phyloP scores from a whole-genome alignment of 1,140 invertebrate genomes.

The Phocides pigmalion region DNA sequence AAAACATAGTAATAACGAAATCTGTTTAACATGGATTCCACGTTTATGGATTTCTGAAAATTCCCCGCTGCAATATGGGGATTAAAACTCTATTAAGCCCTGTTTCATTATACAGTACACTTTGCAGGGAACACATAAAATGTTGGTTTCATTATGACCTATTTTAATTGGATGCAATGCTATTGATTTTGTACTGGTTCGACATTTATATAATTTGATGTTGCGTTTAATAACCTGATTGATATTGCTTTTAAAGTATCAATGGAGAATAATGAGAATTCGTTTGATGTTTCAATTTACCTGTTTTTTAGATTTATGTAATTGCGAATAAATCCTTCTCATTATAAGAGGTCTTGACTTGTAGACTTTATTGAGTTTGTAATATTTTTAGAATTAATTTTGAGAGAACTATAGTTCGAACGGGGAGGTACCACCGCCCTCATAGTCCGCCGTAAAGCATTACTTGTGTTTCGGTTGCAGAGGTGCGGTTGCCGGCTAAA shows the following conservation, averaged over 20 bases:
- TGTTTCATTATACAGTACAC: constrained; percentile 25
- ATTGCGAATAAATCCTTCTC: no score
- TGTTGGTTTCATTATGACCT: constrained; percentile 22
- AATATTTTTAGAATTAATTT: no score
- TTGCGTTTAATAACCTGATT: constrained; percentile 2
- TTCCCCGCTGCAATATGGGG: constrained; percentile 26
- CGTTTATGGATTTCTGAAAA: constrained; percentile 16
- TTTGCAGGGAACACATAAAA: constrained; percentile 22
- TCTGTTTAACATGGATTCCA: constrained; percentile 10
- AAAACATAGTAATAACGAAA: constrained; percentile 5
- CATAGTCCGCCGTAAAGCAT: no score
- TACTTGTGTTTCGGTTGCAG: no score
- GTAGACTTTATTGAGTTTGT: no score
- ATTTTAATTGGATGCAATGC: constrained; percentile 18
- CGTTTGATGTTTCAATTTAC: not conserved
- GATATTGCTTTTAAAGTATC: not conserved
- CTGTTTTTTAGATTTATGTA: not conserved
- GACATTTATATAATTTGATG: not conserved
- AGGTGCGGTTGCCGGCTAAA: no score
- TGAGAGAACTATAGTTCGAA: no score
- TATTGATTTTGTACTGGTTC: constrained; percentile 9
- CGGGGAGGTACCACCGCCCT: no score
- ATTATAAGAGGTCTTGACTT: no score
- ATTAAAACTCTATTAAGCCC: constrained; percentile 31
- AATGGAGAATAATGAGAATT: not conserved